These are phyloP conservation scores for Heliangelus exortis DNA, from an alignment of 2,797 vertebrate genomes.

Conservation along the genomic window DNA sequence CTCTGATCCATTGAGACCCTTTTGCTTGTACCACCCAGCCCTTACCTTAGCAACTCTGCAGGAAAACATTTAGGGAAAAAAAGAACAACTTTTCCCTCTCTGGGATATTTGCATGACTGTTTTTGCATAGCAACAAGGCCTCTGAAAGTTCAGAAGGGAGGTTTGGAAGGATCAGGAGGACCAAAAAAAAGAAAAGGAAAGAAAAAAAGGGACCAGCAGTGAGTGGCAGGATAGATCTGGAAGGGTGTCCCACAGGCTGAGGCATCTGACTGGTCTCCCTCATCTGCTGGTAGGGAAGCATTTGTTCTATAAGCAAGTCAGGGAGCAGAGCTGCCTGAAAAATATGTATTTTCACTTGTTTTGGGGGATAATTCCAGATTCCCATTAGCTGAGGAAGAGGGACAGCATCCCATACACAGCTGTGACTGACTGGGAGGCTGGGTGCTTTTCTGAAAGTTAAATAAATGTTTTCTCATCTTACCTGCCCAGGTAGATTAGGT, in stretches of 20 bases:
- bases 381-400: not conserved
- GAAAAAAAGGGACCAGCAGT: not conserved
- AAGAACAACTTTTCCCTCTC: not conserved
- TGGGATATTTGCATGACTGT: not conserved
- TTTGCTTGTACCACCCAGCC: not conserved
- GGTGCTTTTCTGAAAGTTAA: not conserved
- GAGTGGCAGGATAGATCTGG: not conserved
- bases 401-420: accelerated
- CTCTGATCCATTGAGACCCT: not conserved
- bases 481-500: not conserved
- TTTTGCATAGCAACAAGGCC: not conserved
- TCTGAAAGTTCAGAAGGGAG: not conserved
- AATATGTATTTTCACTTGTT: not conserved
- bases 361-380: not conserved
- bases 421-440: not conserved
- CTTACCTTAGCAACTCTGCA: not conserved
- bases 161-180: not conserved
- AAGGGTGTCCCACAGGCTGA: not conserved
- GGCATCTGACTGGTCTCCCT: not conserved
- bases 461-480: not conserved
- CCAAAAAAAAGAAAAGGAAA: not conserved
- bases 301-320: not conserved
- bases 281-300: not conserved
- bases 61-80: not conserved
- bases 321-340: not conserved